Evolutionary conservation across 2,113 vertebrate genomes (phyloP).

Genomic region (Crotophaga sulcirostris): DNA sequence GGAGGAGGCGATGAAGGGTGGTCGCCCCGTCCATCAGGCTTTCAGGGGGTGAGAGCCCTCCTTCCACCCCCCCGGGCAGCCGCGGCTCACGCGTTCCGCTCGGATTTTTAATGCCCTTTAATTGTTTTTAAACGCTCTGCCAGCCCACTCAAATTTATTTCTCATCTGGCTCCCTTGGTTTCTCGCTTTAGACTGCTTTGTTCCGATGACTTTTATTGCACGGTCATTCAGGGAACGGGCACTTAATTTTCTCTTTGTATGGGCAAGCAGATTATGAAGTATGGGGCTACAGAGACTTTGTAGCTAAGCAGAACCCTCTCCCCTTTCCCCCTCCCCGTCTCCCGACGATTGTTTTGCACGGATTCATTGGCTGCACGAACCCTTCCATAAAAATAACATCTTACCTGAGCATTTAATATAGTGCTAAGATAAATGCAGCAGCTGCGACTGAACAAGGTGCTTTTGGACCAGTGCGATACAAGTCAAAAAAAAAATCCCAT

Average conservation of each 20-base stretch:
- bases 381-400: too few species aligned
- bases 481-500: neutral
- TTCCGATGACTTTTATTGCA: slow-evolving; percentile 66
- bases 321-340: neutral
- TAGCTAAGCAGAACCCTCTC: neutral
- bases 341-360: neutral
- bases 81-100: slow-evolving; percentile 84
- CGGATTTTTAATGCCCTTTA: slow-evolving; percentile 88
- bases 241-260: slow-evolving; percentile 50
- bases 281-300: slow-evolving; percentile 32
- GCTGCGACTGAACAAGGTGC: neutral
- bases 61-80: slow-evolving; percentile 53
- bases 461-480: neutral
- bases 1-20: neutral
- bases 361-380: neutral
- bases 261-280: slow-evolving; percentile 55
- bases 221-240: slow-evolving; percentile 52
- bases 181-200: slow-evolving; percentile 64
- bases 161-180: slow-evolving; percentile 86
- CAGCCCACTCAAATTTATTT: slow-evolving; percentile 89
- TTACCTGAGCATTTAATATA: neutral
- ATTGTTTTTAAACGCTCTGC: slow-evolving; percentile 91
- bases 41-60: neutral
- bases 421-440: neutral
- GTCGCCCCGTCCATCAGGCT: neutral